Base-by-base conservation (phyloP, 2,113 vertebrate genomes). In the Datnioides undecimradiatus region DNA sequence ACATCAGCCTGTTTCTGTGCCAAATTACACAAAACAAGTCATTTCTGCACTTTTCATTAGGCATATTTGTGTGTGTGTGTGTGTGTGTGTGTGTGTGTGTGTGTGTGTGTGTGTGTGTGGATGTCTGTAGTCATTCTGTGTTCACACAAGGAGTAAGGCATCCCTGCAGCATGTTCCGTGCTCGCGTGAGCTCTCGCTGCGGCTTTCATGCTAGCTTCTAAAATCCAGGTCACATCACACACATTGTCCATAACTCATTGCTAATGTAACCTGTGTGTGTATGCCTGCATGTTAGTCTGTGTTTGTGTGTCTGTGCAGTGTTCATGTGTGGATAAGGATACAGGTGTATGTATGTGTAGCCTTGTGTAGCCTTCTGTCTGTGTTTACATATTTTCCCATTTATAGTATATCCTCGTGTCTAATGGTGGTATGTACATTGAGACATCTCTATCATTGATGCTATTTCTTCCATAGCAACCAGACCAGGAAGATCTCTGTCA, bases 171-270 rank as follows among this genome's bases (percentile, higher is more conserved):
- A 66, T 83, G 79, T 87, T 86, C 65, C 77, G 55, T 71, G 58
- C 76, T 89, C 17, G 71, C 74, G 68, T 90, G 91, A 85, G 88
- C 71, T 70, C 64, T 87, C 82, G 43, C 76, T 80, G 41, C 63
- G 13, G 80, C 83, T 87, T 90, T 89, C 60, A 87, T 64, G 68
- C 84, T 72, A 75, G 77, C 81, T 64, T 17, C 45, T 83, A 77
- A 91, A 93, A 93, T 91, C 82, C 85, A 91, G 91, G 91, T 93
- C 93, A 92, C 59, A 17, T 66, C 69, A 87, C 79, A 62, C 65
- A 80, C 46, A 69, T 45, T 23, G 68, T 58, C 12, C 46, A 51
- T 41, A 67, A 80, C 64, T 83, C 73, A 65, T 63, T 21, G 0
- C 76, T 58, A 73, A 67, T 4, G 16, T 73, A 79, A 80, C 70